Evolutionary conservation across 2,888 invertebrate genomes (phyloP), one percentile per base, ranked within the genome.

Genomic region (Noctua comes): DNA sequence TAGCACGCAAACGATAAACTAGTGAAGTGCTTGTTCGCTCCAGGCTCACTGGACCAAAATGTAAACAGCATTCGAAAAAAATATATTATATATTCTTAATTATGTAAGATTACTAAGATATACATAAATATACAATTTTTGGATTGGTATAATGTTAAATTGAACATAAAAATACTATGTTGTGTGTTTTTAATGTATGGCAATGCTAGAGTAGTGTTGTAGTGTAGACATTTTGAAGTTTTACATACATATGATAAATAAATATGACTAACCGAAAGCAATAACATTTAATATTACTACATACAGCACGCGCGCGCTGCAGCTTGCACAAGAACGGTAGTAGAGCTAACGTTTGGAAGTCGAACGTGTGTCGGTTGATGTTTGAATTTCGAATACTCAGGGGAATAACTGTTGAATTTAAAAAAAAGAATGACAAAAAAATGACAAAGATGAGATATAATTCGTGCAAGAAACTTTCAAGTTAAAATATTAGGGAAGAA

Each of bases 141-240:
- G 95, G 95, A 96, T 95, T 93, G 94, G 95, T 96, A 95, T 95
- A 93, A 95, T 94, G 93, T 93, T 95, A 94, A 94, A 94, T 94
- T 95, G 93, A 92, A 93, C 89, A 92, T 93, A 92, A 91, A 93
- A 92, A 91, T 89, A 90, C 91, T 92, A 95, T 93, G 95, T 95
- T 95, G 96, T 96, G 96, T 96, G 95, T 96, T 95, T 94, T 94
- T 93, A 94, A 94, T 93, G 95, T 96, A 95, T 95, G 95, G 95
- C 95, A 93, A 95, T 94, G 96, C 96, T 96, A 96, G 96, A 93
- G 95, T 96, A 96, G 96, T 93, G 90, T 84, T 86, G 95, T 96
- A 96, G 96, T 91, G 95, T 96, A 96, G 96, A 92, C 90, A 96
- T 96, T 96, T 96, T 96, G 96, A 97, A 95, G 94, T 96, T 96